Conservation (phyloP, 92 coral and sea anemone genomes). For the Parazoanthus darwini region DNA sequence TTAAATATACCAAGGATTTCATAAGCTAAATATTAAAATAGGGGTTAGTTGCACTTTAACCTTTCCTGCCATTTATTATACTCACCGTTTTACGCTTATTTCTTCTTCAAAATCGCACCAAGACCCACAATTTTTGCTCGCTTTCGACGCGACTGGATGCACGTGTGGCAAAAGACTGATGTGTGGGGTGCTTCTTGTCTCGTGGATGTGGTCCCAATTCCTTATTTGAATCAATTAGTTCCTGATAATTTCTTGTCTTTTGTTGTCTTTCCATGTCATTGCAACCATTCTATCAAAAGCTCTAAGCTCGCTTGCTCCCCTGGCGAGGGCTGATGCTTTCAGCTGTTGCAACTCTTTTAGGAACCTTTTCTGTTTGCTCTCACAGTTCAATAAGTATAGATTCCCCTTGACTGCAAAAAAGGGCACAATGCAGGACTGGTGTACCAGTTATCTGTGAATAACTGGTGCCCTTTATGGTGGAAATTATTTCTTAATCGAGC, state of each 20-base stretch:
- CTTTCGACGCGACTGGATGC: too few species aligned
- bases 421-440: constrained; percentile 48
- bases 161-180: too few species aligned
- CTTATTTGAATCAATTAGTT: too few species aligned
- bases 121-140: too few species aligned
- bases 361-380: constrained; percentile 37
- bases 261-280: constrained; percentile 59
- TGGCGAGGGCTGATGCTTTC: constrained; percentile 39
- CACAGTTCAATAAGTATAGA: constrained; percentile 52
- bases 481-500: constrained; percentile 4
- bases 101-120: too few species aligned
- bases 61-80: too few species aligned
- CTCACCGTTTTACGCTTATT: too few species aligned
- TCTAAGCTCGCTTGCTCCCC: constrained; percentile 32
- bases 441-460: constrained; percentile 54
- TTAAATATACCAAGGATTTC: background rate
- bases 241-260: background rate
- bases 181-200: too few species aligned
- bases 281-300: constrained; percentile 44
- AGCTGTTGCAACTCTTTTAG: constrained; percentile 35
- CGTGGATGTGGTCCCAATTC: too few species aligned
- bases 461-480: constrained; percentile 28
- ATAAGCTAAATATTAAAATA: too few species aligned
- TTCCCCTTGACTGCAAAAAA: constrained; percentile 34
- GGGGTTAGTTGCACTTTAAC: background rate